Evolutionary conservation across 2,113 vertebrate species (phyloP).

Genomic region (Saccopteryx leptura): DNA sequence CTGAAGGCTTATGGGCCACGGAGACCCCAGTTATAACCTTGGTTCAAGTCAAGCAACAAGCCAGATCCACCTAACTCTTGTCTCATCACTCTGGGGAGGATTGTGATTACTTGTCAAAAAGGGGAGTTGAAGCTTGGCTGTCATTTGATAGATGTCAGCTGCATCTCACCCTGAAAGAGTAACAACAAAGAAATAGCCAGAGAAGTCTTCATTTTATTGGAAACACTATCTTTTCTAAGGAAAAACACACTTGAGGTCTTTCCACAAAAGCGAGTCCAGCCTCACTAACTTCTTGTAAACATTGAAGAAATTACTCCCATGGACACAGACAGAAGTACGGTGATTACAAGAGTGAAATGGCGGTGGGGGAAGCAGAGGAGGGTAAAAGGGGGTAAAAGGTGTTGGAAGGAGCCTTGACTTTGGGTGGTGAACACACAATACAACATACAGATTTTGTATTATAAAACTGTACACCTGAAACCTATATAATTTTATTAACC

Average conservation of each 20-base stretch:
- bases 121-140: constrained; percentile 24
- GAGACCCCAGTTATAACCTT: neutral
- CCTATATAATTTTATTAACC: too few species aligned
- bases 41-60: neutral
- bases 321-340: too few species aligned
- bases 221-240: constrained; percentile 29
- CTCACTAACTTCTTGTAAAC: neutral
- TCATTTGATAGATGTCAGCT: constrained; percentile 49
- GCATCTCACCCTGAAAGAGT: constrained; percentile 35
- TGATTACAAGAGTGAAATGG: too few species aligned
- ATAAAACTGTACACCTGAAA: too few species aligned
- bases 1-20: neutral
- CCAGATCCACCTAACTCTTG: neutral
- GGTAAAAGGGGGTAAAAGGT: too few species aligned
- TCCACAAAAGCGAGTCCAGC: neutral
- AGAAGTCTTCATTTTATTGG: constrained; percentile 54
- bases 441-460: too few species aligned
- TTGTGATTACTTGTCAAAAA: constrained; percentile 3
- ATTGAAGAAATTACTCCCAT: neutral
- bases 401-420: too few species aligned
- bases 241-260: constrained; percentile 10
- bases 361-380: too few species aligned
- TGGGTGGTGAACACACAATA: too few species aligned
- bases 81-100: neutral
- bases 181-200: constrained; percentile 40